Conservation (phyloP, 1,140 invertebrate species). For the Liolophura sinensis region DNA sequence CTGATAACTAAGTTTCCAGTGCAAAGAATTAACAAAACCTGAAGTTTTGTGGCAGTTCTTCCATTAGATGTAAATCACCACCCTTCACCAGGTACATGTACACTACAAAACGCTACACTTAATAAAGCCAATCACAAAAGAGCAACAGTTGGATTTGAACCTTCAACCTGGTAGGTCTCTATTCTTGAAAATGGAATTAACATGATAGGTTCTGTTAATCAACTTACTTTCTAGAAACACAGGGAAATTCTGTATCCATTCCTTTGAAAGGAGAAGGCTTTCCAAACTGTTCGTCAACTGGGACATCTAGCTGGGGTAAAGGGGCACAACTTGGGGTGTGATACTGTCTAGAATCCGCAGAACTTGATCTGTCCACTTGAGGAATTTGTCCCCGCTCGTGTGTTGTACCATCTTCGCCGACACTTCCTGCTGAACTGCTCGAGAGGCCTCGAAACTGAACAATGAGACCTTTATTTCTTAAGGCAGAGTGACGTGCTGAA, state of each 20-base stretch:
- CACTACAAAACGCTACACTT: not conserved
- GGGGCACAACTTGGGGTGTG: too few species aligned
- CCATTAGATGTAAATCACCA: not conserved
- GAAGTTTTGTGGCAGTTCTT: too few species aligned
- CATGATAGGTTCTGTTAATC: not conserved
- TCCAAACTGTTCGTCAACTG: conserved; percentile 10
- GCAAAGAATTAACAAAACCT: too few species aligned
- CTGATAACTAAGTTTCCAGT: too few species aligned
- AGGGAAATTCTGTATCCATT: conserved; percentile 46
- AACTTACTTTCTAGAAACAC: conserved; percentile 44
- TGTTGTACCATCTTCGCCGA: too few species aligned
- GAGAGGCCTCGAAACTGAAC: too few species aligned
- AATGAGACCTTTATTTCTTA: too few species aligned
- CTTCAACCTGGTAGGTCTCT: not conserved
- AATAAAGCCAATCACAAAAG: not conserved
- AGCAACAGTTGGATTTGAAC: not conserved
- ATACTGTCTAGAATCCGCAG: too few species aligned
- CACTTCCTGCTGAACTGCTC: too few species aligned
- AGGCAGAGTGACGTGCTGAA: too few species aligned
- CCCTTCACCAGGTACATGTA: not conserved
- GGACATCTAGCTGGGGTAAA: conserved; percentile 25
- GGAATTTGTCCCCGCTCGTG: too few species aligned
- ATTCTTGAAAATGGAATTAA: not conserved
- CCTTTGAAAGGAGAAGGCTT: conserved; percentile 29
- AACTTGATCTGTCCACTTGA: too few species aligned